These are phyloP conservation scores for Lordiphosa stackelbergi DNA, from an alignment of 1,140 invertebrate species.

Conservation along the genomic window DNA sequence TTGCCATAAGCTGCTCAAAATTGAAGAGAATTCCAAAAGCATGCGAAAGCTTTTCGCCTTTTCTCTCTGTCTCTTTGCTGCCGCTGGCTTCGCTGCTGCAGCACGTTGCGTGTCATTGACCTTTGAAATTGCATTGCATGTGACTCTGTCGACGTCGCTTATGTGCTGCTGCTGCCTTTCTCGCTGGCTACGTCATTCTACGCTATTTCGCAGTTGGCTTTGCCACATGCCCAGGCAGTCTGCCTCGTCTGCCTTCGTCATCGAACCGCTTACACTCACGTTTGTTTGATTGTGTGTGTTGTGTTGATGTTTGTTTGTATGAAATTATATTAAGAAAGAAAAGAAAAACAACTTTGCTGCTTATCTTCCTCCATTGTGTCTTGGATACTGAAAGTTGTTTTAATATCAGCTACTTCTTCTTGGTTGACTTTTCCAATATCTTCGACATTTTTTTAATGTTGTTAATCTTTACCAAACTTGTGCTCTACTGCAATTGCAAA, in stretches of 20 bases:
- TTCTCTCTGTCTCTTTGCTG: constrained; percentile 31
- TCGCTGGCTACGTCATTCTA: constrained; percentile 64
- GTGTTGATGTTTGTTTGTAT: constrained; percentile 32
- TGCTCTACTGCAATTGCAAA: neutral
- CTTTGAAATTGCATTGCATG: constrained; percentile 75
- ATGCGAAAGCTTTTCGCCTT: constrained; percentile 21
- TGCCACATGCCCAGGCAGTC: constrained; percentile 53
- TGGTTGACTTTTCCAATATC: constrained; percentile 10
- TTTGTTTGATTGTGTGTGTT: constrained; percentile 7
- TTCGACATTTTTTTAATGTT: constrained; percentile 8
- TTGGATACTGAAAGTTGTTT: constrained; percentile 51
- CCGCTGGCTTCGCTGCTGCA: constrained; percentile 14
- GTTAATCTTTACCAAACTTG: constrained; percentile 15
- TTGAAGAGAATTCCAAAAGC: neutral
- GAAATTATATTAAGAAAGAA: constrained; percentile 61
- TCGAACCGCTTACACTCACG: constrained; percentile 35
- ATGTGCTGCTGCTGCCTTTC: constrained; percentile 24
- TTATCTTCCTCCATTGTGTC: constrained; percentile 56
- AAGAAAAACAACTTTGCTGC: constrained; percentile 34
- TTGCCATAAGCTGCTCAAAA: no score
- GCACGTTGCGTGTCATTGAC: constrained; percentile 73
- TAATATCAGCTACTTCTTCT: constrained; percentile 52
- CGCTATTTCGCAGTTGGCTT: constrained; percentile 57
- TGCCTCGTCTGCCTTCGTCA: constrained; percentile 50
- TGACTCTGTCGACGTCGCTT: constrained; percentile 22